Percentiles rank a stretch among this genome's conserved stretches.
Conservation (phyloP, 2,797 vertebrate genomes). For the Sebastes matsubarae region DNA sequence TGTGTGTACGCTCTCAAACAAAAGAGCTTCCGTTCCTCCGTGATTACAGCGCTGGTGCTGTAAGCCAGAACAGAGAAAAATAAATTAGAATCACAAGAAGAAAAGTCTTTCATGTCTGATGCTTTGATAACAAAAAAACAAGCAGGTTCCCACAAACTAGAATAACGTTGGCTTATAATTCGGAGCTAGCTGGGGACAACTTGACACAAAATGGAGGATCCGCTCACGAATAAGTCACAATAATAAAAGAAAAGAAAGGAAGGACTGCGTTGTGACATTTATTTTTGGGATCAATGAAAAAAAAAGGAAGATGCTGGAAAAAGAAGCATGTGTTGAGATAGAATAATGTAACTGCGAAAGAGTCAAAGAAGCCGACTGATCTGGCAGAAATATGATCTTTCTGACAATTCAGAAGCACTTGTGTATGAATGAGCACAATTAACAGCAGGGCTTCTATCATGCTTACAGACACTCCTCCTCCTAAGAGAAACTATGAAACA, state of each 20-base stretch:
- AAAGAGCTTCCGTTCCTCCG: slow-evolving; percentile 70
- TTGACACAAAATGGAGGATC: slow-evolving; percentile 54
- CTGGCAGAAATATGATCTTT: slow-evolving; percentile 33
- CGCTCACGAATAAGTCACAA: slow-evolving; percentile 51
- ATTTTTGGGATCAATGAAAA: slow-evolving; percentile 44
- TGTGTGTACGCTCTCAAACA: slow-evolving; percentile 58
- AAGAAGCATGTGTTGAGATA: neutral
- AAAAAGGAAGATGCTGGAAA: neutral
- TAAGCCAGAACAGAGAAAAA: slow-evolving; percentile 71
- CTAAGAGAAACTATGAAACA: slow-evolving; percentile 10
- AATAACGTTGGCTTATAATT: slow-evolving; percentile 56
- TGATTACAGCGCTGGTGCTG: slow-evolving; percentile 64
- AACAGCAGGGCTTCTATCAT: slow-evolving; percentile 35
- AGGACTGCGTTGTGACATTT: slow-evolving; percentile 24
- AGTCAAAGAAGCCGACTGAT: slow-evolving; percentile 10
- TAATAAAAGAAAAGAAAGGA: slow-evolving; percentile 15
- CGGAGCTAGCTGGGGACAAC: slow-evolving; percentile 50
- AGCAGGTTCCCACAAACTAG: slow-evolving; percentile 66
- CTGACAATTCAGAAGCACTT: slow-evolving; percentile 39
- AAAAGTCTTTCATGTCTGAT: slow-evolving; percentile 75
- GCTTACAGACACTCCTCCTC: slow-evolving; percentile 17
- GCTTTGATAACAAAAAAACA: slow-evolving; percentile 73
- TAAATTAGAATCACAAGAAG: slow-evolving; percentile 67
- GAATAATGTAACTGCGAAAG: slow-evolving; percentile 13
- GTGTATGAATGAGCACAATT: slow-evolving; percentile 54